These are phyloP conservation scores for Bufo bufo DNA, from an alignment of 2,113 vertebrate species.

Conservation along the genomic window DNA sequence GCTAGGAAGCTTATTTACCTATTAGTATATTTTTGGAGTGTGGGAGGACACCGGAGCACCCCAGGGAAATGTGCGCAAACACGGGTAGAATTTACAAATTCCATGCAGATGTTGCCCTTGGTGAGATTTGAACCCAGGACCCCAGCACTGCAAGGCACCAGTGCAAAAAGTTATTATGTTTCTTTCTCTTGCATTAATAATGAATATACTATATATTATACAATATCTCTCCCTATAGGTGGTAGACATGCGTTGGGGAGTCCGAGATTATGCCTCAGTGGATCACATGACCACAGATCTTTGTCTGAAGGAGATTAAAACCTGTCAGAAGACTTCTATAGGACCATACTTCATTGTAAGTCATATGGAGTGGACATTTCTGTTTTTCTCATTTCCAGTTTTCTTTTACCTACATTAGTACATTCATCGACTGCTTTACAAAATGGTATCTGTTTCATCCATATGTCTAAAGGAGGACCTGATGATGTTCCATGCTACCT, in stretches of 20 bases:
- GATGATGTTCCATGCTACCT: not conserved
- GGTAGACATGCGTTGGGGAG: slow-evolving; percentile 80
- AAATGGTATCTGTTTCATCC: not conserved
- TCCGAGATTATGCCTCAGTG: slow-evolving; percentile 62
- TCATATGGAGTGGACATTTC: slow-evolving; percentile 15
- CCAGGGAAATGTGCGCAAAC: no score
- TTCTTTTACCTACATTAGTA: no score
- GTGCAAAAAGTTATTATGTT: not conserved
- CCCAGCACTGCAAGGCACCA: no score
- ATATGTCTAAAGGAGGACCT: not conserved
- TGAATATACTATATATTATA: not conserved
- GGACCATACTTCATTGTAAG: slow-evolving; percentile 79
- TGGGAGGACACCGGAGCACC: no score
- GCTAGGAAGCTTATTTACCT: no score
- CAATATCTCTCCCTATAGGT: slow-evolving; percentile 66
- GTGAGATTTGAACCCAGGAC: no score
- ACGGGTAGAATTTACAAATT: no score
- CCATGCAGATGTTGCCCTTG: no score
- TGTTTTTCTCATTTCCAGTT: not conserved
- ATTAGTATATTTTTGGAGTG: no score
- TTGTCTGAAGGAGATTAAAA: slow-evolving; percentile 75
- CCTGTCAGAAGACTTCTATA: slow-evolving; percentile 70
- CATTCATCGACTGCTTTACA: not conserved
- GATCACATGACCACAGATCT: slow-evolving; percentile 72
- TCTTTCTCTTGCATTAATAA: not conserved